phyloP scores from a whole-genome alignment of 2,888 invertebrate genomes.

The Byasa hedistus region DNA sequence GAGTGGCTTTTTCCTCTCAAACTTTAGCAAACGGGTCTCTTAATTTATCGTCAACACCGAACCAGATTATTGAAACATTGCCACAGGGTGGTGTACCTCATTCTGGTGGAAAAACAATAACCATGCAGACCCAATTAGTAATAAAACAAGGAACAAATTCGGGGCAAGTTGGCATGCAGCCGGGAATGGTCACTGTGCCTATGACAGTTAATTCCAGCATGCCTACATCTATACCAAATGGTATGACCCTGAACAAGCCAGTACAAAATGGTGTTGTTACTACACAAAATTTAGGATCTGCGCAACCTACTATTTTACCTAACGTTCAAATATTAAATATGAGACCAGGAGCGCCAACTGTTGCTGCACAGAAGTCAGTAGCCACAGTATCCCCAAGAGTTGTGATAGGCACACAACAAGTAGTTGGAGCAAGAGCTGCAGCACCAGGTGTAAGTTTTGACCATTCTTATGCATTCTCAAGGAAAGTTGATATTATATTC shows the following conservation, averaged over 20 bases:
- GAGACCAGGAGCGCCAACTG: constrained; percentile 84
- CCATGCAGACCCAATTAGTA: constrained; percentile 71
- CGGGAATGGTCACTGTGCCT: constrained; percentile 82
- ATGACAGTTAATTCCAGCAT: constrained; percentile 82
- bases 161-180: constrained; percentile 68
- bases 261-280: constrained; percentile 76
- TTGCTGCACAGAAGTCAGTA: constrained; percentile 87
- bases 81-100: constrained; percentile 64
- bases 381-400: constrained; percentile 89
- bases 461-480: neutral
- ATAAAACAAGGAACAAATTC: constrained; percentile 67
- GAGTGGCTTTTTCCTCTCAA: constrained; percentile 64
- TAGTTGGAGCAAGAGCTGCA: constrained; percentile 89
- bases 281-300: constrained; percentile 81
- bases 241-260: constrained; percentile 83
- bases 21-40: constrained; percentile 86
- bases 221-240: constrained; percentile 80
- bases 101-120: constrained; percentile 50
- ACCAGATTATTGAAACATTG: constrained; percentile 75
- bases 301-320: constrained; percentile 82
- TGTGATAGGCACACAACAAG: constrained; percentile 89
- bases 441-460: constrained; percentile 85
- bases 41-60: constrained; percentile 77
- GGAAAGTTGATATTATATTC: neutral
- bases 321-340: constrained; percentile 93